Evolutionary conservation across 2,888 invertebrate species (phyloP).

Genomic region (Mythimna albipuncta): DNA sequence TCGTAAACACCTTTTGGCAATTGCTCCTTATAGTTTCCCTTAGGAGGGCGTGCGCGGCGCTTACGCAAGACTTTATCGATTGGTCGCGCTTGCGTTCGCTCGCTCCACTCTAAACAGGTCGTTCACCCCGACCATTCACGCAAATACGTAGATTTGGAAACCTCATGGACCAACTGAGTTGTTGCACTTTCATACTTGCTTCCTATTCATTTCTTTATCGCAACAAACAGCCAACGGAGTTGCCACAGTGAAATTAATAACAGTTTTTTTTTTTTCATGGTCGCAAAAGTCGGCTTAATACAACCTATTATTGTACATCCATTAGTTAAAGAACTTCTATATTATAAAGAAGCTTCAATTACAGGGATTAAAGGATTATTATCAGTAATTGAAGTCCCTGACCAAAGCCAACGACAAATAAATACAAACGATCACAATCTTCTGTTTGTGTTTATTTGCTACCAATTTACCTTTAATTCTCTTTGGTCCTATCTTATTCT

Average conservation of each 20-base stretch:
- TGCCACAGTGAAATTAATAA: not conserved
- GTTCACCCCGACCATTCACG: slow-evolving; percentile 84
- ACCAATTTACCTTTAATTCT: no score
- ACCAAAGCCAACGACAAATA: not conserved
- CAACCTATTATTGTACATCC: not conserved
- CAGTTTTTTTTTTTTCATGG: not conserved
- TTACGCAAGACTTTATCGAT: slow-evolving; percentile 87
- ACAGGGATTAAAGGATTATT: no score
- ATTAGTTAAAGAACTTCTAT: no score
- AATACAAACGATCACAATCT: slow-evolving; percentile 18
- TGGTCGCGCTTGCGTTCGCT: slow-evolving; percentile 82
- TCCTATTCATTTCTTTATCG: slow-evolving; percentile 69
- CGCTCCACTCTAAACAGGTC: slow-evolving; percentile 82
- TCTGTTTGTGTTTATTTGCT: not conserved
- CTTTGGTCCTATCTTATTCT: no score
- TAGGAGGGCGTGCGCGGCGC: slow-evolving; percentile 81
- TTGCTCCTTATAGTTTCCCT: slow-evolving; percentile 78
- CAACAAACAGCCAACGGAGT: slow-evolving; percentile 10
- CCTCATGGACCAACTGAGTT: slow-evolving; percentile 71
- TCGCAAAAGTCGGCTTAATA: not conserved
- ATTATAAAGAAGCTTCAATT: no score
- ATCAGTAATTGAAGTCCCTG: no score
- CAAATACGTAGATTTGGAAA: slow-evolving; percentile 82
- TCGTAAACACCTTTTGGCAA: slow-evolving; percentile 66
- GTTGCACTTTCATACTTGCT: slow-evolving; percentile 76